Evolutionary conservation across 2,888 invertebrate species (phyloP).

Genomic region (Dicyrtomina minuta): DNA sequence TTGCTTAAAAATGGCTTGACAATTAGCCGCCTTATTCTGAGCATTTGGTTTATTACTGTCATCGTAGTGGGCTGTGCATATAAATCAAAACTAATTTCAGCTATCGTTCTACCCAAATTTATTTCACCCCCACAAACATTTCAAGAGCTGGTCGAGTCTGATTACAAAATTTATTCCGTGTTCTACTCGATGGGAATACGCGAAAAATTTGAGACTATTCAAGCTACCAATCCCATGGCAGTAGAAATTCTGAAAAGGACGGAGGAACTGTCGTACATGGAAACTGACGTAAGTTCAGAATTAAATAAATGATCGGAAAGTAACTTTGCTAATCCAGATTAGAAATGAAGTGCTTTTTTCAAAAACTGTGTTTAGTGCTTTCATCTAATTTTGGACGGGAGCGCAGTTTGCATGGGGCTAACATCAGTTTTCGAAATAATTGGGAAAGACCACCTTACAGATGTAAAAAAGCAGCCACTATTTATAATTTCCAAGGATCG

Average conservation of each 20-base stretch:
- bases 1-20: background rate
- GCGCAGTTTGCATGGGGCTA: background rate
- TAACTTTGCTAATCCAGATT: background rate
- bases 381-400: background rate
- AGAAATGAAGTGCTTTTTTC: background rate
- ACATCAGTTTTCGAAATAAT: background rate
- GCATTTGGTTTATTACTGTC: background rate
- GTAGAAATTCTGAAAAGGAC: background rate
- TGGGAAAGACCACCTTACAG: background rate
- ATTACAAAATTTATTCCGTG: background rate
- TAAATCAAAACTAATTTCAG: background rate
- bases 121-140: background rate
- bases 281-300: background rate
- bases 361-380: background rate
- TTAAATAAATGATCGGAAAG: background rate
- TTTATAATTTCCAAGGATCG: background rate
- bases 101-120: background rate
- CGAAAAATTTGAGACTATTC: background rate
- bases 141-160: background rate
- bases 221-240: background rate
- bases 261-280: background rate
- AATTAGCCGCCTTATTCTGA: background rate
- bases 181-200: background rate
- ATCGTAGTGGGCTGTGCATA: background rate
- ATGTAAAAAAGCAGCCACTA: background rate